These are phyloP conservation scores for Hoplostethus atlanticus DNA, from an alignment of 2,797 vertebrate genomes.

Conservation along the genomic window DNA sequence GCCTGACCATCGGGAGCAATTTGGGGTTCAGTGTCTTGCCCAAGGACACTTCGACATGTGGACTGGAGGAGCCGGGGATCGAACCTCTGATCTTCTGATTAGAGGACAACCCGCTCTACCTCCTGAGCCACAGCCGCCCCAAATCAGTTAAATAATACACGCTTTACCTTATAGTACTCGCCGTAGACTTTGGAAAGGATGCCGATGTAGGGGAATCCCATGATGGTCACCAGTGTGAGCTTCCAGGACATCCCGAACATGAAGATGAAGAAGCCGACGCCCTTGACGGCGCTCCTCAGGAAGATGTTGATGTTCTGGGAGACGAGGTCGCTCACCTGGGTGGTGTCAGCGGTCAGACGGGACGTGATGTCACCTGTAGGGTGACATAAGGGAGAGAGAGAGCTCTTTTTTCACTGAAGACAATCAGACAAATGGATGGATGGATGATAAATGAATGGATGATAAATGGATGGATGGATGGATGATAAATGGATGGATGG, in stretches of 20 bases:
- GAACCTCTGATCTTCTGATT: too few species aligned
- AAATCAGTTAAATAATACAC: not conserved
- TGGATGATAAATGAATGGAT: not conserved
- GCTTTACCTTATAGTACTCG: conserved; percentile 92
- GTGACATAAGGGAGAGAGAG: not conserved
- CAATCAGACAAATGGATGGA: too few species aligned
- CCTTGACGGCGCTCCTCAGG: conserved; percentile 90
- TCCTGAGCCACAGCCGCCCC: too few species aligned
- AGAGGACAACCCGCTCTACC: too few species aligned
- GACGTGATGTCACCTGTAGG: conserved; percentile 93
- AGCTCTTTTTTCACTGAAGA: not conserved
- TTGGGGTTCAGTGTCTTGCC: too few species aligned
- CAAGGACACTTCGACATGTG: too few species aligned
- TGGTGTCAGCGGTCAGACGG: conserved; percentile 95
- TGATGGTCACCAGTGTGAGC: conserved; percentile 91
- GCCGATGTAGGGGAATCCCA: conserved; percentile 95
- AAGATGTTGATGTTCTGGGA: conserved; percentile 95
- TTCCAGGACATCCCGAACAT: conserved; percentile 97
- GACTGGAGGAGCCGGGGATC: too few species aligned
- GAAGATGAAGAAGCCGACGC: conserved; percentile 89
- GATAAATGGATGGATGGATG: not conserved
- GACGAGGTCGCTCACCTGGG: conserved; percentile 95
- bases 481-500: not conserved
- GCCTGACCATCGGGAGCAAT: too few species aligned
- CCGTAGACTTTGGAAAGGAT: conserved; percentile 92